Evolutionary conservation across 2,113 vertebrate species (phyloP), one percentile per base, ranked within the genome.

Genomic region (Rousettus leschenaultii): DNA sequence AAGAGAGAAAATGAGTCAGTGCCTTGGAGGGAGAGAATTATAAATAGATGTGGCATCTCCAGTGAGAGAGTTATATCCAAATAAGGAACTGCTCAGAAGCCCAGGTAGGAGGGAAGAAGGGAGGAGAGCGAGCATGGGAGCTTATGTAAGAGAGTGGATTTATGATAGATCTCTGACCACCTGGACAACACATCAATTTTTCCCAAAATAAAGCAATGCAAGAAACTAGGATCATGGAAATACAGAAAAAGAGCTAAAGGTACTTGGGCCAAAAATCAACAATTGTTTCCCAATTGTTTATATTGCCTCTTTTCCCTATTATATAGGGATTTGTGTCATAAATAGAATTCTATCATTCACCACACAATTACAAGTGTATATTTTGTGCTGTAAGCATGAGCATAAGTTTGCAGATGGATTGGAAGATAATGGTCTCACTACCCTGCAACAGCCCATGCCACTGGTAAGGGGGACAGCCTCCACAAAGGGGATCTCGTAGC

Each of bases 1-100:
- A 97, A 97, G 97, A 97, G 86, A 97, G 95, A 97, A 97, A 97
- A 97, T 98, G 97, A 98, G 97, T 97, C 97, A 98, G 96, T 97
- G 95, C 95, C 96, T 97, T 92, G 91, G 97, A 98, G 95, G 96
- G 94, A 97, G 86, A 97, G 96, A 92, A 97, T 4, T 97, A 95
- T 91, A 96, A 89, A 91, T 96, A 97, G 97, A 96, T 28, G 15
- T 94, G 91, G 89, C 94, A 92, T 88, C 26, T 94, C 88, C 91
- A 96, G 94, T 0, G 0, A 97, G 92, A 51, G 40, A 98, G 53
- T 83, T 75, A 83, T 24, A 95, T 77, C 73, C 92, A 98, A 93
- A 96, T 90, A 75, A 96, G 96, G 97, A 97, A 93, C 59, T 9
- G 35, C 94, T 90, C 51, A 38, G 59, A 94, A 66, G 75, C n/a